Conservation (phyloP, 2,797 vertebrate species). For the Tangara arthus region DNA sequence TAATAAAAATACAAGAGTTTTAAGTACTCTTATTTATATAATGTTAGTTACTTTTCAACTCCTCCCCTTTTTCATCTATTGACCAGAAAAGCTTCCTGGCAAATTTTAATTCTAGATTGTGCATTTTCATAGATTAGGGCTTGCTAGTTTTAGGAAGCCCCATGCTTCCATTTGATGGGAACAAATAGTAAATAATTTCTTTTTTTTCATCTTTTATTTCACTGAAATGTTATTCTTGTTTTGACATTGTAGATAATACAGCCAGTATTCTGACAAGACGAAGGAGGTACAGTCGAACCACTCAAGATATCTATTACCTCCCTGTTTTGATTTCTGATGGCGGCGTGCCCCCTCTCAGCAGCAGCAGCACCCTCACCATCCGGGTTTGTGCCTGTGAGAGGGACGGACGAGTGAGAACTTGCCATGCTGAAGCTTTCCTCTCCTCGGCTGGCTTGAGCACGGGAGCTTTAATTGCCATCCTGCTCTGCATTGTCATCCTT, state of each 20-base stretch:
- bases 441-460: constrained; percentile 95
- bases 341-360: constrained; percentile 89
- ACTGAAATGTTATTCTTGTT: constrained; percentile 28
- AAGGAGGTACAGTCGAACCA: constrained; percentile 86
- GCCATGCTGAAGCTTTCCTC: constrained; percentile 91
- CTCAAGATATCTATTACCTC: constrained; percentile 90
- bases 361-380: constrained; percentile 92
- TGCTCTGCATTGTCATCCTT: constrained; percentile 94
- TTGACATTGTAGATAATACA: constrained; percentile 85
- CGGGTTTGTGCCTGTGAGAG: constrained; percentile 91
- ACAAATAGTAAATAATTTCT: background rate
- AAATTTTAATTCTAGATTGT: background rate
- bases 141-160: background rate
- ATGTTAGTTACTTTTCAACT: background rate
- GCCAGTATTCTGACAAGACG: constrained; percentile 88
- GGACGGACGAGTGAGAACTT: constrained; percentile 84
- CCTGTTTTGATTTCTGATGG: constrained; percentile 91
- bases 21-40: background rate
- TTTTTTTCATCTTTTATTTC: background rate
- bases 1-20: background rate
- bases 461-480: constrained; percentile 94
- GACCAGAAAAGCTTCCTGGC: background rate
- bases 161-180: background rate
- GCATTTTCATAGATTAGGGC: background rate
- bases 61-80: background rate